Evolutionary conservation across 2,888 invertebrate genomes (phyloP).

Genomic region (Euplexia lucipara): DNA sequence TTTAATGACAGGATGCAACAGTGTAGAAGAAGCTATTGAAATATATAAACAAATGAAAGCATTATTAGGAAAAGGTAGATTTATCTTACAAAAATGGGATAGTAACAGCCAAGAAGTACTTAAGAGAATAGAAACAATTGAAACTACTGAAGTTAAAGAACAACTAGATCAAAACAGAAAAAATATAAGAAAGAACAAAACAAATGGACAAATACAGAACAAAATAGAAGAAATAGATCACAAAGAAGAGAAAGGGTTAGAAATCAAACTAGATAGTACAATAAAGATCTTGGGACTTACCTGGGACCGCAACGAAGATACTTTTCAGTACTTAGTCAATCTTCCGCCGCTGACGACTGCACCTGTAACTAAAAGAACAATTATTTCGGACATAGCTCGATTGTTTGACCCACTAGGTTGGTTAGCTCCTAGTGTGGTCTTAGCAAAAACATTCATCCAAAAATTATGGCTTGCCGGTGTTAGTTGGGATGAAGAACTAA

Average conservation of each 20-base stretch:
- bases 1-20: slow-evolving; percentile 27
- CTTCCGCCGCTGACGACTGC: slow-evolving; percentile 42
- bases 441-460: too few relatives aligned
- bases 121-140: not conserved
- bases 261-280: slow-evolving; percentile 1
- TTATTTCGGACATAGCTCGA: too few relatives aligned
- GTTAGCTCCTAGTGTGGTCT: too few relatives aligned
- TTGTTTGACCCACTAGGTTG: too few relatives aligned
- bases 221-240: not conserved
- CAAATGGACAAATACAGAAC: not conserved
- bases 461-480: slow-evolving; percentile 36
- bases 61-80: slow-evolving; percentile 23
- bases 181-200: not conserved
- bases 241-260: too few relatives aligned
- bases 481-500: slow-evolving; percentile 36
- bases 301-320: slow-evolving; percentile 19
- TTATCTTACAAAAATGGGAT: too few relatives aligned
- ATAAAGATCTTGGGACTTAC: slow-evolving; percentile 8
- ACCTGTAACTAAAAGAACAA: slow-evolving; percentile 10
- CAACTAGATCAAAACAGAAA: not conserved
- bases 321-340: slow-evolving; percentile 39
- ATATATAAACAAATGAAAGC: slow-evolving; percentile 15
- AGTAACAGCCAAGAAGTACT: slow-evolving; percentile 17
- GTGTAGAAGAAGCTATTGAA: too few relatives aligned
- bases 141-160: not conserved